These are phyloP conservation scores for Ormyrus rosae DNA, from an alignment of 2,888 invertebrate species.

Conservation along the genomic window DNA sequence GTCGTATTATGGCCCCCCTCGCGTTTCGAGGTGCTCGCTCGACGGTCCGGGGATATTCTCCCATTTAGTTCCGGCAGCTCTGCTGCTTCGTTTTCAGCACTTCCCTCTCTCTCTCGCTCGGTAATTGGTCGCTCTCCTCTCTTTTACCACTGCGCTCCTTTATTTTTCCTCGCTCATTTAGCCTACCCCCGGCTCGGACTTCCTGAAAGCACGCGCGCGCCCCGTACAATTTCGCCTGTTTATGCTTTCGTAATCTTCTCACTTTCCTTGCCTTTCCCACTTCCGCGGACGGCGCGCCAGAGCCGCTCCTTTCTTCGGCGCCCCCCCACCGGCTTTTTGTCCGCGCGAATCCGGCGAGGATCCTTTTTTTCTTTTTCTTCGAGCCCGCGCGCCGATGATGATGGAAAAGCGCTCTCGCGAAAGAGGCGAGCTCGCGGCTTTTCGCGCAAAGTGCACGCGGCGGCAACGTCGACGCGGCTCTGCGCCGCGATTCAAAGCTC, in stretches of 20 bases:
- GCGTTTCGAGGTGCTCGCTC: conserved; percentile 20
- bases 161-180: conserved; percentile 37
- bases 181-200: conserved; percentile 30
- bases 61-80: conserved; percentile 51
- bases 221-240: conserved; percentile 45
- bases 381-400: background rate
- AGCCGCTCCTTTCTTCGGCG: conserved; percentile 1
- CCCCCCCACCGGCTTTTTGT: background rate
- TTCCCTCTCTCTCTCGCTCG: too few species aligned
- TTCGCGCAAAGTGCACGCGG: too few species aligned
- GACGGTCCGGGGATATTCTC: conserved; percentile 29
- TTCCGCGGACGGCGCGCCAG: background rate
- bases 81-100: conserved; percentile 20
- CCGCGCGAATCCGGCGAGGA: background rate
- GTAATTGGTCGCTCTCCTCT: conserved; percentile 50
- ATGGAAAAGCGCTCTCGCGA: conserved; percentile 2
- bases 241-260: conserved; percentile 54
- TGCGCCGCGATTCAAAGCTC: too few species aligned
- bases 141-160: conserved; percentile 23
- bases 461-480: too few species aligned
- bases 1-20: conserved; percentile 38
- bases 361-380: background rate
- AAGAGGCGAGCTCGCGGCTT: background rate
- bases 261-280: conserved; percentile 41
- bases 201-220: conserved; percentile 33